A percentile compares a stretch with the other conserved stretches of the same genome.
Evolutionary conservation across 35 echinoderm and acorn worm genomes (phyloP).

Genomic region (Eucidaris tribuloides): DNA sequence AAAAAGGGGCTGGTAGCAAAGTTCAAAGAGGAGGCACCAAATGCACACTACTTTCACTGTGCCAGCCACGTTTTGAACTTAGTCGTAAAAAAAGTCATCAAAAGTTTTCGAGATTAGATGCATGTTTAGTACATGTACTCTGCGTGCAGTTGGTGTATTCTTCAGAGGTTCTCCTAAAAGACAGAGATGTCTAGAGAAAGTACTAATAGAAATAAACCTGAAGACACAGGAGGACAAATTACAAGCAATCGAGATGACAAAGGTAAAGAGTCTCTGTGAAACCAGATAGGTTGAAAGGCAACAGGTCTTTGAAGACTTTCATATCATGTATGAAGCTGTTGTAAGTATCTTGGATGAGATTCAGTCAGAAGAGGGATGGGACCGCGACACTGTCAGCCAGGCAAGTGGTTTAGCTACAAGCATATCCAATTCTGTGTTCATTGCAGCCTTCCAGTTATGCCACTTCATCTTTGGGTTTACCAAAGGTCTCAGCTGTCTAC

Average conservation of each 20-base stretch:
- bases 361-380: not conserved
- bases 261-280: constrained; percentile 18
- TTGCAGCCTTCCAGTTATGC: not conserved
- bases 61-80: constrained; percentile 45
- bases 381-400: not conserved
- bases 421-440: not conserved
- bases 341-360: not conserved
- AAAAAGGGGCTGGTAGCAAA: not conserved
- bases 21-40: not conserved
- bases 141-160: not conserved
- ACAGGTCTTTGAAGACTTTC: constrained; percentile 22
- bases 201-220: not conserved
- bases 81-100: not conserved
- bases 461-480: not conserved
- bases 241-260: not conserved
- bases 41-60: constrained; percentile 46
- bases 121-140: constrained; percentile 13
- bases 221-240: not conserved
- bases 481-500: not conserved
- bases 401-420: not conserved
- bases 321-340: not conserved
- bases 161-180: constrained; percentile 51
- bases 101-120: constrained; percentile 15
- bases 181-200: constrained; percentile 14
- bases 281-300: constrained; percentile 58